These are phyloP conservation scores for Cetoscarus ocellatus DNA, from an alignment of 2,797 vertebrate species.

Conservation along the genomic window DNA sequence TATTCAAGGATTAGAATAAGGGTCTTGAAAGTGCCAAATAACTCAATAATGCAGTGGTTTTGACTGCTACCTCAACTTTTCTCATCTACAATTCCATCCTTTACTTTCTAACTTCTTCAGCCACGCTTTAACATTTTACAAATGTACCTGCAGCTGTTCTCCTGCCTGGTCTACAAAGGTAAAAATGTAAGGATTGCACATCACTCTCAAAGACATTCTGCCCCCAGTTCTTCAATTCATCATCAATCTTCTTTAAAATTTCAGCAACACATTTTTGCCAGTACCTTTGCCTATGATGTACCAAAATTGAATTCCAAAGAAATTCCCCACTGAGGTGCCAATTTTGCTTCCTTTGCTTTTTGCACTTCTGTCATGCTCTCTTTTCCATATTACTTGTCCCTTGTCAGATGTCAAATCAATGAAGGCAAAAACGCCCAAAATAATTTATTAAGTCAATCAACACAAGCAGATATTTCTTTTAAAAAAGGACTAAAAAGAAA, in stretches of 20 bases:
- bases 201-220: constrained; percentile 39
- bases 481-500: too few species aligned
- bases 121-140: constrained; percentile 1
- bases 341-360: too few species aligned
- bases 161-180: constrained; percentile 4
- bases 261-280: too few species aligned
- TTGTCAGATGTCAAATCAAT: too few species aligned
- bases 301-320: too few species aligned
- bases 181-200: constrained; percentile 26
- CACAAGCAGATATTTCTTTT: too few species aligned
- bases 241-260: constrained; percentile 4
- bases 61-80: constrained; percentile 15
- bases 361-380: too few species aligned
- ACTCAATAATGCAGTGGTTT: constrained; percentile 32
- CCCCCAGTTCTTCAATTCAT: constrained; percentile 1
- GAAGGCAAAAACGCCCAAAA: too few species aligned
- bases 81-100: not conserved
- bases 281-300: too few species aligned
- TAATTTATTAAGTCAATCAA: too few species aligned
- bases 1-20: constrained; percentile 42
- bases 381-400: too few species aligned
- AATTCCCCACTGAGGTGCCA: too few species aligned
- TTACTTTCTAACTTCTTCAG: not conserved
- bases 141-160: constrained; percentile 19
- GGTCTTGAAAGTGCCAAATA: not conserved